These are phyloP conservation scores for Meganola albula DNA, from an alignment of 2,888 invertebrate species.

Conservation along the genomic window DNA sequence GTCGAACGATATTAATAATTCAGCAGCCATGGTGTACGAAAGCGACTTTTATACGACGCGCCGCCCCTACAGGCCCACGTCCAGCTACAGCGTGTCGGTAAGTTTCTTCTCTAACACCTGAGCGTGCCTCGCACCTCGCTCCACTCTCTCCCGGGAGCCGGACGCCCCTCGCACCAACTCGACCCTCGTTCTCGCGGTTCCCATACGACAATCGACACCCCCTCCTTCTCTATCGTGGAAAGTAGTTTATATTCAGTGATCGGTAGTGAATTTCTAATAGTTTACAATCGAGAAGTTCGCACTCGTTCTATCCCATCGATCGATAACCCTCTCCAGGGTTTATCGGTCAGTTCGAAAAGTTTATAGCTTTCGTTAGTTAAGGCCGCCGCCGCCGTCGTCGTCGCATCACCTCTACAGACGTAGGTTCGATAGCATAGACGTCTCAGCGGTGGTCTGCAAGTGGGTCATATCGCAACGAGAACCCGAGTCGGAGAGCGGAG, in stretches of 20 bases:
- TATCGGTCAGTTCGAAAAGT: constrained; percentile 57
- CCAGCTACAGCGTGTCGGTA: constrained; percentile 89
- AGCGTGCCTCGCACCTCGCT: constrained; percentile 59
- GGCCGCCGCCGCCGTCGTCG: constrained; percentile 21
- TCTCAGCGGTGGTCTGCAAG: constrained; percentile 48
- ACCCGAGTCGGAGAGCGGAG: constrained; percentile 63
- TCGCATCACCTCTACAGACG: constrained; percentile 16
- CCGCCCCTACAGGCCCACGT: constrained; percentile 87
- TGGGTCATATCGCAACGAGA: constrained; percentile 65
- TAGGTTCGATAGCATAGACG: constrained; percentile 27
- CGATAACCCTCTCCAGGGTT: constrained; percentile 35
- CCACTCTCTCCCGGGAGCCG: constrained; percentile 69
- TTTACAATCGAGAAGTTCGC: no score
- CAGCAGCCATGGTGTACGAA: constrained; percentile 90
- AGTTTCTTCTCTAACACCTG: constrained; percentile 52
- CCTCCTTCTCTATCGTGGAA: constrained; percentile 17
- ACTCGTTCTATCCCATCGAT: constrained; percentile 39
- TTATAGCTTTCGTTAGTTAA: constrained; percentile 48
- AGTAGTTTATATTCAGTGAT: constrained; percentile 26
- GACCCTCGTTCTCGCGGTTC: constrained; percentile 48
- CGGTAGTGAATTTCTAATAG: no score
- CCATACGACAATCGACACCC: constrained; percentile 31
- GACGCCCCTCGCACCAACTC: constrained; percentile 69
- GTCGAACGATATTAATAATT: constrained; percentile 60
- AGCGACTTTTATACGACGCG: constrained; percentile 94